Base-by-base conservation (phyloP, 2,797 vertebrate genomes). In the Percopsis omiscomaycus region DNA sequence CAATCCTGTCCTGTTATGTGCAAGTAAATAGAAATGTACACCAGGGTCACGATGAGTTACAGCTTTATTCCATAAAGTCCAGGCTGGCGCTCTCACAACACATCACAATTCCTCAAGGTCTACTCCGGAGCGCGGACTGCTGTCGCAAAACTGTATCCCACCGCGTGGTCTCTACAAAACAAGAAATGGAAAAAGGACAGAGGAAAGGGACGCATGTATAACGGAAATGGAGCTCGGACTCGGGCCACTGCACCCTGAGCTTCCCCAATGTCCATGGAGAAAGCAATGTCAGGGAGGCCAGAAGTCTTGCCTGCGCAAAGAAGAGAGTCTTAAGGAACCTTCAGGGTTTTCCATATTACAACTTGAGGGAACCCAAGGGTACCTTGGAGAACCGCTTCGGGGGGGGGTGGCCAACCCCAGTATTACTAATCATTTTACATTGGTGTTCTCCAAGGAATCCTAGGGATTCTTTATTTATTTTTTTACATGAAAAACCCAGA, bases 21-120 rank as follows among this genome's bases (percentile, higher is more conserved):
- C 14, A 47, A 12, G 11, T 2, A 47, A 5, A 50, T 1, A 73
- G 61, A 66, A 15, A 49, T 54, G 9, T 3, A 62, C 14, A 49
- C 54, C 32, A 55, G 22, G 3, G 16, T 78, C 57, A 59, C 11
- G 15, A 64, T 73, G 76, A 75, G 73, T 72, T 77, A 83, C 80
- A 86, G 77, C 78, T 90, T 89, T 91, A 89, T 90, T 91, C 85
- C 78, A 77, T 71, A 44, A 60, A 74, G 37, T 74, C 66, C 52
- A 68, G 49, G 58, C 16, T 71, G 74, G 64, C 64, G 50, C 49
- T 53, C 14, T 53, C 50, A 63, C 48, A 59, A 60, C 55, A 58
- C 44, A 53, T 60, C 28, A 44, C 67, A 78, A 61, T 59, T 71
- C 69, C 47, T 14, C 37, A 14, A 29, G 15, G 49, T 59, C 37